phyloP scores from a whole-genome alignment of 2,797 vertebrate genomes.

The Hoplostethus atlanticus region DNA sequence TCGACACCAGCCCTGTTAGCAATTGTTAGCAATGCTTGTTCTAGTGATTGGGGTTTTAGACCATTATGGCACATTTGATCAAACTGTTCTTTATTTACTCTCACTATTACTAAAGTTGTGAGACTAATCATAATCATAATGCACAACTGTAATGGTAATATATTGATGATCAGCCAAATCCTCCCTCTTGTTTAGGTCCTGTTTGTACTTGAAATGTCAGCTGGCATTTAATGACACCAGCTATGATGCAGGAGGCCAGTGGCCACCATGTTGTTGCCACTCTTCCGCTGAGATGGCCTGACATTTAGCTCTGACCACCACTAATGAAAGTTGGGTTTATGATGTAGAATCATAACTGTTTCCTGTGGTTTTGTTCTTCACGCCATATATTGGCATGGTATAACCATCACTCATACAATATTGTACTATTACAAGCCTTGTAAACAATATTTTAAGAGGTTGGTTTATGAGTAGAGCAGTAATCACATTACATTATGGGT shows the following conservation, averaged over 20 bases:
- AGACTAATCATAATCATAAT: not conserved
- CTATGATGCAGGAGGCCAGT: no score
- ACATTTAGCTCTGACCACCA: conserved; percentile 28
- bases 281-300: conserved; percentile 23
- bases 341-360: conserved; percentile 50
- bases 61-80: no score
- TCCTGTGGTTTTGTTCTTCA: conserved; percentile 59
- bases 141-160: no score
- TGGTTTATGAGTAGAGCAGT: conserved; percentile 47
- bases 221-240: no score
- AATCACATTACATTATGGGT: conserved; percentile 49
- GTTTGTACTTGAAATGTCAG: no score
- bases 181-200: no score
- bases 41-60: not conserved
- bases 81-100: no score
- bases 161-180: no score
- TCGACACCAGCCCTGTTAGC: not conserved
- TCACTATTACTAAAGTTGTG: no score
- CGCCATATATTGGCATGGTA: conserved; percentile 45
- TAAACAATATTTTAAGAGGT: conserved; percentile 30
- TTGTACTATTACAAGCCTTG: conserved; percentile 38
- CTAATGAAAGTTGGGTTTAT: conserved; percentile 8
- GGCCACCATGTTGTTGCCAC: no score
- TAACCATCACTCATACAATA: conserved; percentile 45
- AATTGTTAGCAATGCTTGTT: not conserved